phyloP scores from a whole-genome alignment of 2,797 vertebrate genomes.

The Oophaga sylvatica region DNA sequence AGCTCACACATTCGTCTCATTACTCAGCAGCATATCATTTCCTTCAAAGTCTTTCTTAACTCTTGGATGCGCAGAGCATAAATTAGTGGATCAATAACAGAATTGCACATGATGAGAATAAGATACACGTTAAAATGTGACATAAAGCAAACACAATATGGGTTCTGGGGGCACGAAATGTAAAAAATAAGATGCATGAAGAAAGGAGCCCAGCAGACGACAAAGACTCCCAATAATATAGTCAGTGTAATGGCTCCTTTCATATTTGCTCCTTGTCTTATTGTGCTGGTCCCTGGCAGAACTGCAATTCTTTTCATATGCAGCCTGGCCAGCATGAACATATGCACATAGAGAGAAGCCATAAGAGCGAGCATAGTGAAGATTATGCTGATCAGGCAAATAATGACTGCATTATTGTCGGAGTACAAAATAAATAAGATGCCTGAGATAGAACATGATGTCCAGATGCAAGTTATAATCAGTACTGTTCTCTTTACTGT shows the following conservation, averaged over 20 bases:
- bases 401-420: conserved; percentile 87
- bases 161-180: conserved; percentile 92
- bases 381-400: conserved; percentile 93
- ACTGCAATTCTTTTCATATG: conserved; percentile 92
- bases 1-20: conserved; percentile 76
- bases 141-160: conserved; percentile 96
- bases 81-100: conserved; percentile 92
- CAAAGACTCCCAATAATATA: conserved; percentile 92
- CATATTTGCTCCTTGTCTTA: conserved; percentile 90
- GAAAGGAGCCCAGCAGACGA: conserved; percentile 95
- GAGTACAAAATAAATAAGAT: conserved; percentile 92
- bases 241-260: conserved; percentile 93
- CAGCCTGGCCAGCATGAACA: conserved; percentile 91
- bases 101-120: conserved; percentile 97
- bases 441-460: conserved; percentile 83
- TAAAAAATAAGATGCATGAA: conserved; percentile 94
- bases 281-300: conserved; percentile 81
- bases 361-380: conserved; percentile 95
- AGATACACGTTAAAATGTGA: conserved; percentile 96
- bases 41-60: conserved; percentile 93
- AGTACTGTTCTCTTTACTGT: conserved; percentile 81
- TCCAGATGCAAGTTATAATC: conserved; percentile 87
- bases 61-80: conserved; percentile 96
- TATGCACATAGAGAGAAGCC: conserved; percentile 93
- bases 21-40: conserved; percentile 88